phyloP scores from a whole-genome alignment of 2,888 invertebrate genomes.

The Petrolisthes cinctipes region DNA sequence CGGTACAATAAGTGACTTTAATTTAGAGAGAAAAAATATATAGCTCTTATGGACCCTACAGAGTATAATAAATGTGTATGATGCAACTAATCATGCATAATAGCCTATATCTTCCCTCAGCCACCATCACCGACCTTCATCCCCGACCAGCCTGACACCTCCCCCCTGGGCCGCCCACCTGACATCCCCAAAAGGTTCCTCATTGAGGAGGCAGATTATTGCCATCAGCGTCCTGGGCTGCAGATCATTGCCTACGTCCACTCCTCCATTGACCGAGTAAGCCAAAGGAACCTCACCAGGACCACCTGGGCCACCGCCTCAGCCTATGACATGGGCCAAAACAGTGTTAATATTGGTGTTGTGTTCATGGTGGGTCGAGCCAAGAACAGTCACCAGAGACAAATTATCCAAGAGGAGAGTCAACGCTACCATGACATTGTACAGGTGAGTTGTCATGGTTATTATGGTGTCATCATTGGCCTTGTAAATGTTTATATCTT shows the following conservation, averaged over 20 bases:
- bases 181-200: slow-evolving; percentile 44
- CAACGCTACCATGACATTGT: slow-evolving; percentile 47
- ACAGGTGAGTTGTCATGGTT: slow-evolving; percentile 21
- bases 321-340: slow-evolving; percentile 30
- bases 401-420: slow-evolving; percentile 40
- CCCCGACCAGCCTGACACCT: slow-evolving; percentile 21
- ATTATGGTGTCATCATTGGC: too few species aligned
- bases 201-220: slow-evolving; percentile 55
- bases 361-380: slow-evolving; percentile 50
- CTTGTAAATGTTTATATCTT: too few species aligned
- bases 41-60: too few species aligned
- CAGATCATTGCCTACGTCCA: slow-evolving; percentile 51
- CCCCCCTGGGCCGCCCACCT: not conserved
- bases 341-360: slow-evolving; percentile 19
- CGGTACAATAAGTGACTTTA: too few species aligned
- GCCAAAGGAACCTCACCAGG: slow-evolving; percentile 26
- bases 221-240: slow-evolving; percentile 30
- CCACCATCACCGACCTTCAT: slow-evolving; percentile 18
- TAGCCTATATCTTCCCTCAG: too few species aligned
- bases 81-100: too few species aligned
- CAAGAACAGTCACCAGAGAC: slow-evolving; percentile 18
- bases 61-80: too few species aligned
- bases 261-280: slow-evolving; percentile 33
- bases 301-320: slow-evolving; percentile 51
- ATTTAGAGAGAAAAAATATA: too few species aligned